These are phyloP conservation scores for Phoxinus phoxinus DNA, from an alignment of 2,113 vertebrate species.

Conservation along the genomic window DNA sequence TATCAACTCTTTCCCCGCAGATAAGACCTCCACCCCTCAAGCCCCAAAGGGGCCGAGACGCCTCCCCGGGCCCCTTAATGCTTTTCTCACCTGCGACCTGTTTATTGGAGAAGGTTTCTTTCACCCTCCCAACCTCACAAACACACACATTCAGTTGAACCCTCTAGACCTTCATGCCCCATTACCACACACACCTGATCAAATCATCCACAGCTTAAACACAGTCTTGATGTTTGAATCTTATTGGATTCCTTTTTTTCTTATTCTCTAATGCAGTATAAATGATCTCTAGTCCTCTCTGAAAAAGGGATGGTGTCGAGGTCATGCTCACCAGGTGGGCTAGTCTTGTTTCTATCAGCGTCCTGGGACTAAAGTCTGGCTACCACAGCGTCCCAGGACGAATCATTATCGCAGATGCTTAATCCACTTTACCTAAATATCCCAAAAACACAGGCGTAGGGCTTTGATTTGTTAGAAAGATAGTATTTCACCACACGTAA, in stretches of 20 bases:
- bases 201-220: constrained; percentile 16
- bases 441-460: constrained; percentile 25
- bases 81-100: constrained; percentile 47
- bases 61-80: constrained; percentile 40
- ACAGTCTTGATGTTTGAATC: not conserved
- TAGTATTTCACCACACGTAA: constrained; percentile 40
- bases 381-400: constrained; percentile 18
- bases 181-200: constrained; percentile 36
- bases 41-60: not conserved
- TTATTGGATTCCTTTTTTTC: not conserved
- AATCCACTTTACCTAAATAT: constrained; percentile 42
- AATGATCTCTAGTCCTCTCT: not conserved
- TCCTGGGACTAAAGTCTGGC: constrained; percentile 8
- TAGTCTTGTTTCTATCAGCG: constrained; percentile 25
- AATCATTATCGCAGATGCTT: constrained; percentile 50
- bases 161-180: constrained; percentile 14
- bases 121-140: not conserved
- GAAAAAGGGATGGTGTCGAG: not conserved
- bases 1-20: not conserved
- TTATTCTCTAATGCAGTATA: not conserved
- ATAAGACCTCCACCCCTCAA: not conserved
- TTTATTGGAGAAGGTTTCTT: not conserved
- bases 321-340: constrained; percentile 38
- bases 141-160: not conserved
- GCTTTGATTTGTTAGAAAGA: constrained; percentile 37